These are phyloP conservation scores for Solenopsis fugax DNA, from an alignment of 1,140 invertebrate genomes.

Conservation along the genomic window DNA sequence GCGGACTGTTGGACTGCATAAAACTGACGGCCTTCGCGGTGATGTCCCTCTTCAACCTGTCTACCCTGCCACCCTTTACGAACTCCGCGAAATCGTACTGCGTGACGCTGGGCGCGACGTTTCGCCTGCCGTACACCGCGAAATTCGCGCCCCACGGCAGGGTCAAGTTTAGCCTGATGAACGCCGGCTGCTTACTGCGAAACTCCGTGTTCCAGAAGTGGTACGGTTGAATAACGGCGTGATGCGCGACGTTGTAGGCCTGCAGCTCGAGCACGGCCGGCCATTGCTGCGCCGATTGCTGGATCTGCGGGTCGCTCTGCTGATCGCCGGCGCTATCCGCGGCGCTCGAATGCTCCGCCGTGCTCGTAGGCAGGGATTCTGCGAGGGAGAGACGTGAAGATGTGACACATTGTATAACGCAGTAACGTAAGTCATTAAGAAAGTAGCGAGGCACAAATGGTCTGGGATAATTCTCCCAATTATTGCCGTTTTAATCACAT, in stretches of 20 bases:
- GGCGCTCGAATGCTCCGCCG: slow-evolving; percentile 89
- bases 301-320: slow-evolving; percentile 88
- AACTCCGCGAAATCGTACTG: slow-evolving; percentile 98
- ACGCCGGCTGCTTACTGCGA: slow-evolving; percentile 94
- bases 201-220: slow-evolving; percentile 97
- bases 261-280: slow-evolving; percentile 93
- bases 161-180: slow-evolving; percentile 96
- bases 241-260: slow-evolving; percentile 93
- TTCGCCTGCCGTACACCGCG: slow-evolving; percentile 96
- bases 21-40: slow-evolving; percentile 83
- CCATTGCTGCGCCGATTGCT: slow-evolving; percentile 91
- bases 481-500: no score
- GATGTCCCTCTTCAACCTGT: slow-evolving; percentile 88
- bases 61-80: slow-evolving; percentile 93
- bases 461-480: no score
- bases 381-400: slow-evolving; percentile 50
- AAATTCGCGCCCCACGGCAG: slow-evolving; percentile 96
- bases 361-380: slow-evolving; percentile 91
- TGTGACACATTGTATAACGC: background rate
- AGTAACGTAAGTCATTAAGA: background rate
- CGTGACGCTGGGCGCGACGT: slow-evolving; percentile 96
- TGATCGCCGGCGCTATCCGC: slow-evolving; percentile 85
- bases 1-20: slow-evolving; percentile 78
- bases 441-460: background rate
- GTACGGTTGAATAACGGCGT: slow-evolving; percentile 93